Evolutionary conservation across 2,888 invertebrate genomes (phyloP).

Genomic region (Aquatica leii): DNA sequence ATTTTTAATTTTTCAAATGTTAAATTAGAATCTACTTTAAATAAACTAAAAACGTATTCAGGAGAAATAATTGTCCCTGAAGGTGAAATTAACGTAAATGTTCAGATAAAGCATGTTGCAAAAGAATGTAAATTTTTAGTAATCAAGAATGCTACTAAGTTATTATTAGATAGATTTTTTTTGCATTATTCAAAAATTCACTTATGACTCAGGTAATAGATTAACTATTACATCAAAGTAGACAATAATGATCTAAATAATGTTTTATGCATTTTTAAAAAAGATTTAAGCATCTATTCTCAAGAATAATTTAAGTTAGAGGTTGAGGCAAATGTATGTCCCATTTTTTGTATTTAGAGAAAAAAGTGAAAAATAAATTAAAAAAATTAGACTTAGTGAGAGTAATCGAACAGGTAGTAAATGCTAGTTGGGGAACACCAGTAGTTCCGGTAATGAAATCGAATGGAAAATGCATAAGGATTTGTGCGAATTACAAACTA

Average conservation of each 20-base stretch:
- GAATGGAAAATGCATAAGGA: too few relatives aligned
- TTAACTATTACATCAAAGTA: too few relatives aligned
- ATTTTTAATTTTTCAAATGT: background rate
- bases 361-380: constrained; percentile 27
- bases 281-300: too few relatives aligned
- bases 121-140: constrained; percentile 19
- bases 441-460: constrained; percentile 35
- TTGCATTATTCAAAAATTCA: too few relatives aligned
- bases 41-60: too few relatives aligned
- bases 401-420: constrained; percentile 30
- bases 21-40: constrained; percentile 5
- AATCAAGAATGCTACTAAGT: constrained; percentile 7
- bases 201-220: too few relatives aligned
- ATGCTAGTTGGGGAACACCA: constrained; percentile 21
- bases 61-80: constrained; percentile 10
- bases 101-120: background rate
- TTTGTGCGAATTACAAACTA: too few relatives aligned
- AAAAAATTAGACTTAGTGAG: constrained; percentile 30
- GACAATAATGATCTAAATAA: too few relatives aligned
- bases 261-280: too few relatives aligned
- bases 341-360: constrained; percentile 24
- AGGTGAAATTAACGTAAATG: constrained; percentile 14
- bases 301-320: constrained; percentile 9
- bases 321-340: background rate
- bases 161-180: constrained; percentile 8